Percentiles rank a stretch among this genome's conserved stretches.
phyloP scores from a whole-genome alignment of 2,797 vertebrate species.

The Gastrophryne carolinensis region DNA sequence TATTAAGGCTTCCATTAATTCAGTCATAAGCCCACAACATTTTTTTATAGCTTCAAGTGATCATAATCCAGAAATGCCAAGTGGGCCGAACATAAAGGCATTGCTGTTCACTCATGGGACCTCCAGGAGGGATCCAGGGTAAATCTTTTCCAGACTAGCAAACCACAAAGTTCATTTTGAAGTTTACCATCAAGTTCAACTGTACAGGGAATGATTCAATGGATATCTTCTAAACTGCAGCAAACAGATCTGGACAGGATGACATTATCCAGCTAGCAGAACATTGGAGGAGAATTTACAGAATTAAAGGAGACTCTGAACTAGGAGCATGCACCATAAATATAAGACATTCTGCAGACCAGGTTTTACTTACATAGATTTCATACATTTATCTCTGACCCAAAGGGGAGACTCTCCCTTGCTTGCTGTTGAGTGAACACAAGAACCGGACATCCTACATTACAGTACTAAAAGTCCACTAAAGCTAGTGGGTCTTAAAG shows the following conservation, averaged over 20 bases:
- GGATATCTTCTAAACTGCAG: background rate
- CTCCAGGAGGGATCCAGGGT: background rate
- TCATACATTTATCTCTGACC: no score
- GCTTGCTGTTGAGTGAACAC: no score
- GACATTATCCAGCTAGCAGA: background rate
- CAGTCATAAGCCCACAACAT: background rate
- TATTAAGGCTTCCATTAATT: background rate
- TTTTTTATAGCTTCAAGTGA: background rate
- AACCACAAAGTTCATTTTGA: background rate
- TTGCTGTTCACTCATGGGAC: background rate
- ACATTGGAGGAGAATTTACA: background rate
- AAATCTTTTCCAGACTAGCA: background rate
- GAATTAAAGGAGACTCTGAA: background rate
- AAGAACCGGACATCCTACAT: no score
- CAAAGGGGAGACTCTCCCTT: no score
- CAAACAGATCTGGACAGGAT: background rate
- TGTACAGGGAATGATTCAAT: background rate
- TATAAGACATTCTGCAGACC: background rate
- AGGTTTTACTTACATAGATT: background rate
- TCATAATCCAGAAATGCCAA: background rate
- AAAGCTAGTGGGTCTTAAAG: no score
- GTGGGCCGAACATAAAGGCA: background rate
- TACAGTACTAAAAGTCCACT: no score
- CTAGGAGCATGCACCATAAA: no score
- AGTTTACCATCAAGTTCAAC: constrained; percentile 1